A percentile compares a stretch with the other conserved stretches of the same genome.
Conservation (phyloP, 2,888 invertebrate genomes). For the Spisula subtruncata region DNA sequence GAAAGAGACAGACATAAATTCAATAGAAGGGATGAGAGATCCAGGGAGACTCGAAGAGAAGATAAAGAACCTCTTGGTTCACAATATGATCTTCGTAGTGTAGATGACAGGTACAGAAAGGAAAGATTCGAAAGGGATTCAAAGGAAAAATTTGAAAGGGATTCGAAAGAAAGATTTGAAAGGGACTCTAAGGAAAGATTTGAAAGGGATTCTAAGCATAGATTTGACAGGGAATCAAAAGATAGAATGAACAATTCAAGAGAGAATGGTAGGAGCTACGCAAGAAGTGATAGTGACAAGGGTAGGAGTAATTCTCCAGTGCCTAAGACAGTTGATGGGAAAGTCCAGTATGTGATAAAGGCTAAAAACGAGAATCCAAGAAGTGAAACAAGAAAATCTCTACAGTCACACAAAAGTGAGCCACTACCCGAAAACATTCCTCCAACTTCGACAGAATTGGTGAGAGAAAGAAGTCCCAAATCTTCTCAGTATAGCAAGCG, state of each 20-base stretch:
- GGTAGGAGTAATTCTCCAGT: background rate
- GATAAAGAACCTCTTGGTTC: background rate
- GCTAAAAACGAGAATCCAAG: constrained; percentile 54
- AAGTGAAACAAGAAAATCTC: constrained; percentile 54
- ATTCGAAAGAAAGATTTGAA: background rate
- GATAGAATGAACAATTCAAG: constrained; percentile 20
- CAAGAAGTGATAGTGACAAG: constrained; percentile 22
- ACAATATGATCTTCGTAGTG: background rate
- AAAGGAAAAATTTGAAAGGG: no score
- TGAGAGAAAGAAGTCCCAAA: constrained; percentile 47
- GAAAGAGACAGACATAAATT: background rate
- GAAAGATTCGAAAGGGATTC: background rate
- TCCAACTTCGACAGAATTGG: constrained; percentile 55
- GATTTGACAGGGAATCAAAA: background rate
- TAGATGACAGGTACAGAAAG: constrained; percentile 22
- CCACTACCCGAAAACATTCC: constrained; percentile 56
- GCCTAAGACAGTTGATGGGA: constrained; percentile 50
- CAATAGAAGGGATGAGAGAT: constrained; percentile 16
- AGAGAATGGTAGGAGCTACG: constrained; percentile 8
- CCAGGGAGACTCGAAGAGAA: constrained; percentile 13
- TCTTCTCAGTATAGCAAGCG: constrained; percentile 4
- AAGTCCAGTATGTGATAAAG: constrained; percentile 68
- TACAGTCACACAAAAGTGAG: constrained; percentile 45
- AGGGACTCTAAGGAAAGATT: background rate
- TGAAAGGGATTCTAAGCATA: constrained; percentile 4